A percentile compares a stretch with the other conserved stretches of the same genome.
phyloP scores from a whole-genome alignment of 2,888 invertebrate genomes.

The Tinea semifulvella region DNA sequence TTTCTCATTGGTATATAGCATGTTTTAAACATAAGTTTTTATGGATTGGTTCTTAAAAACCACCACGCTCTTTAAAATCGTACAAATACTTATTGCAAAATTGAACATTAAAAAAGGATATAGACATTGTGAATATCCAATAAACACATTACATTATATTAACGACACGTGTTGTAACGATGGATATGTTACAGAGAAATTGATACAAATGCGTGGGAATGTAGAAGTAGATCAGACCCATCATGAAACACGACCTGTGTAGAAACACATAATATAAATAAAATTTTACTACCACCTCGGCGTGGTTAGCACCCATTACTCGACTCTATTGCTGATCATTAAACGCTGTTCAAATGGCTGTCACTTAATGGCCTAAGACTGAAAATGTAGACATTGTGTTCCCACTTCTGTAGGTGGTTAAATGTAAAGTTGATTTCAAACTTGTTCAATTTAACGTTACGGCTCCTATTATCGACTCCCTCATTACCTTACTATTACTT shows the following conservation, averaged over 20 bases:
- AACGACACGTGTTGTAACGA: constrained; percentile 8
- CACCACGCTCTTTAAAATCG: no score
- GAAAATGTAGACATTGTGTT: constrained; percentile 21
- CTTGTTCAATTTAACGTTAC: constrained; percentile 1
- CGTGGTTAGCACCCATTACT: constrained; percentile 29
- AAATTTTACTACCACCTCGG: constrained; percentile 28
- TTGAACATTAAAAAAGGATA: background rate
- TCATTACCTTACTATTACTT: no score
- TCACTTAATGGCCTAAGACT: constrained; percentile 17
- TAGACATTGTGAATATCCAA: background rate
- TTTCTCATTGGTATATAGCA: no score
- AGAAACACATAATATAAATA: constrained; percentile 25
- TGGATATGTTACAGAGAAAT: constrained; percentile 5
- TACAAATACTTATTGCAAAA: no score
- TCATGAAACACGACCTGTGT: constrained; percentile 10
- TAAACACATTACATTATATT: constrained; percentile 4
- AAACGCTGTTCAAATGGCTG: constrained; percentile 25
- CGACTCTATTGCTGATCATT: constrained; percentile 27
- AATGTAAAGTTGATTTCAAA: background rate
- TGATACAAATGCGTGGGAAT: constrained; percentile 14
- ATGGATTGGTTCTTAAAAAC: no score
- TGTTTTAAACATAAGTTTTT: no score
- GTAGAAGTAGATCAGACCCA: constrained; percentile 10
- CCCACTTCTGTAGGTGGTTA: constrained; percentile 8
- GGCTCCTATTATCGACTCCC: no score